phyloP scores from a whole-genome alignment of 2,797 vertebrate genomes.

The Lerista edwardsae region DNA sequence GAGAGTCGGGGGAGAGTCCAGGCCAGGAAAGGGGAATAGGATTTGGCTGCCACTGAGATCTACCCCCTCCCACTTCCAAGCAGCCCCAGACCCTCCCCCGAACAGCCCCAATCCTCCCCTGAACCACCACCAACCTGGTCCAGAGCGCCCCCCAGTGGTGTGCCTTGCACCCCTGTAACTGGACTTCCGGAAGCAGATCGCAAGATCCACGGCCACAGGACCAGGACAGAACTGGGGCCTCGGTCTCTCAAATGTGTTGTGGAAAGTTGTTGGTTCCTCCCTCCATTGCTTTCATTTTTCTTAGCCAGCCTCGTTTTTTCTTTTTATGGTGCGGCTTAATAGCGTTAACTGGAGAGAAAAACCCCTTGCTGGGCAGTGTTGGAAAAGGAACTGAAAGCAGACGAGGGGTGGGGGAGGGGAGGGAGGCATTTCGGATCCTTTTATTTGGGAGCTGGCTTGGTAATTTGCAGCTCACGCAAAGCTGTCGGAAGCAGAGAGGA shows the following conservation, averaged over 20 bases:
- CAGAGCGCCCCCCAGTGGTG: no score
- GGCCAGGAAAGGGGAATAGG: no score
- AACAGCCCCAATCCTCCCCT: no score
- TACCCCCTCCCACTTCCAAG: no score
- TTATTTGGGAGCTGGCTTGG: neutral
- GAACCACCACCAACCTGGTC: no score
- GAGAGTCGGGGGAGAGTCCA: no score
- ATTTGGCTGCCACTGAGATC: no score
- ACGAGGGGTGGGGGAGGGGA: accelerated
- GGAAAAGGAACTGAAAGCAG: neutral
- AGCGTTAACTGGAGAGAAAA: neutral
- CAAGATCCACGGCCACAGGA: neutral
- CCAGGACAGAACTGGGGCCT: no score
- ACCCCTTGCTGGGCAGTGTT: neutral
- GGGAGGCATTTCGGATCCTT: neutral
- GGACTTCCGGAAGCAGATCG: no score
- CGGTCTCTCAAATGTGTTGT: neutral
- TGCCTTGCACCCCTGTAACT: no score
- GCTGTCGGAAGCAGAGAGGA: neutral
- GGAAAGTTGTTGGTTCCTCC: neutral
- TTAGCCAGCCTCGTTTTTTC: neutral
- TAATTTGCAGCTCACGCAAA: neutral
- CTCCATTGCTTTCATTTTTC: neutral
- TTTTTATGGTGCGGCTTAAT: neutral
- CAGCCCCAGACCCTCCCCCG: no score